Percentiles rank a stretch among this genome's conserved stretches.
phyloP scores from a whole-genome alignment of 2,113 vertebrate species.

The Onychostruthus taczanowskii region DNA sequence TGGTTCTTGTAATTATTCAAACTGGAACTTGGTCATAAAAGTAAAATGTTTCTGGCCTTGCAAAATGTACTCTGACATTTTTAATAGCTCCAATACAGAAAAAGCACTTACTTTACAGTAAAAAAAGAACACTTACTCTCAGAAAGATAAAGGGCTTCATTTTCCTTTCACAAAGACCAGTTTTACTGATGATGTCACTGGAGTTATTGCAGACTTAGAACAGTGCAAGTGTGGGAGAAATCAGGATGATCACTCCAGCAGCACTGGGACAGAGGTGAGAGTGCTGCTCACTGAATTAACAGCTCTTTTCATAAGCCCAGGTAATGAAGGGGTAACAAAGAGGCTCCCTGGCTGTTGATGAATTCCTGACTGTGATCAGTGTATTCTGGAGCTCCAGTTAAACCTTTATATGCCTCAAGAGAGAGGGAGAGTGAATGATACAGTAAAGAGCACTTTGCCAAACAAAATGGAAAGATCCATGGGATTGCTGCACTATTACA shows the following conservation, averaged over 20 bases:
- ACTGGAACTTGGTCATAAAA: constrained; percentile 11
- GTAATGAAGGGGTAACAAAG: constrained; percentile 4
- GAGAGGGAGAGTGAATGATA: not conserved
- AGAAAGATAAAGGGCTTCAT: constrained; percentile 5
- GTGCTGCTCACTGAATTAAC: constrained; percentile 5
- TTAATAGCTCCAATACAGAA: not conserved
- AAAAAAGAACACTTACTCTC: not conserved
- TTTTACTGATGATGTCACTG: not conserved
- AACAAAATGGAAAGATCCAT: not conserved
- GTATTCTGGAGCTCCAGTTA: constrained; percentile 28
- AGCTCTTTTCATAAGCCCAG: not conserved
- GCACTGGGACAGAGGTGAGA: not conserved
- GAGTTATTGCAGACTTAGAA: not conserved
- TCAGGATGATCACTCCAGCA: not conserved
- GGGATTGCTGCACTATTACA: not conserved
- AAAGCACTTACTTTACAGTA: not conserved
- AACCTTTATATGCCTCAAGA: not conserved
- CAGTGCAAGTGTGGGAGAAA: not conserved
- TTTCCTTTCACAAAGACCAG: not conserved
- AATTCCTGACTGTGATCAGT: not conserved
- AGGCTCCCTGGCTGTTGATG: not conserved
- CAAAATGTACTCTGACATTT: not conserved
- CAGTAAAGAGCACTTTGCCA: constrained; percentile 9
- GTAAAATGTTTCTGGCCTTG: not conserved
- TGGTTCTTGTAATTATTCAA: constrained; percentile 10